Percentiles rank a stretch among this genome's conserved stretches.
Evolutionary conservation across 2,797 vertebrate genomes (phyloP).

Genomic region (Acropternis orthonyx): DNA sequence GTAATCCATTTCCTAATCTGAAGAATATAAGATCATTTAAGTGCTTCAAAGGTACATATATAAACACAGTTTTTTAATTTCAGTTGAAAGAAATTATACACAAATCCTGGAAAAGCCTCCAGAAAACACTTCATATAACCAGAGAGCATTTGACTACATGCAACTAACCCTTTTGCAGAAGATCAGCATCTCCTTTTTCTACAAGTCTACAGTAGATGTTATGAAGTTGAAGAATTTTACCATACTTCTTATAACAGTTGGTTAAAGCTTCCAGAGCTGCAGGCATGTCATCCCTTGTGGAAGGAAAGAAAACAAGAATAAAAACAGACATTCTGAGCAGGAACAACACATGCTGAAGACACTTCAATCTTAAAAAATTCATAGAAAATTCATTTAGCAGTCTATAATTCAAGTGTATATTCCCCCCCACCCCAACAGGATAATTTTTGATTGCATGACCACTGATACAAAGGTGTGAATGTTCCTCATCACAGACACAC

Average conservation of each 20-base stretch:
- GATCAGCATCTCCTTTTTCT: slow-evolving; percentile 87
- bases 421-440: accelerated
- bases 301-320: slow-evolving; percentile 55
- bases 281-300: slow-evolving; percentile 79
- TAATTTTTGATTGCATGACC: background rate
- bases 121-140: background rate
- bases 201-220: slow-evolving; percentile 85
- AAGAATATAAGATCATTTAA: background rate
- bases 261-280: slow-evolving; percentile 81
- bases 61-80: background rate
- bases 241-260: slow-evolving; percentile 82
- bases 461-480: background rate
- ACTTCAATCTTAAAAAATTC: background rate
- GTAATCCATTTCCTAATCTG: background rate
- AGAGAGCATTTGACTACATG: background rate
- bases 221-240: slow-evolving; percentile 81
- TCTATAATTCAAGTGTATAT: background rate
- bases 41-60: background rate
- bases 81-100: background rate
- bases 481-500: background rate
- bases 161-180: slow-evolving; percentile 88
- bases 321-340: background rate
- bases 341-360: background rate
- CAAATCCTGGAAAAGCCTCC: background rate
- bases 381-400: background rate